Conservation (phyloP, 2,888 invertebrate genomes). For the Stenchaetothrips biformis region DNA sequence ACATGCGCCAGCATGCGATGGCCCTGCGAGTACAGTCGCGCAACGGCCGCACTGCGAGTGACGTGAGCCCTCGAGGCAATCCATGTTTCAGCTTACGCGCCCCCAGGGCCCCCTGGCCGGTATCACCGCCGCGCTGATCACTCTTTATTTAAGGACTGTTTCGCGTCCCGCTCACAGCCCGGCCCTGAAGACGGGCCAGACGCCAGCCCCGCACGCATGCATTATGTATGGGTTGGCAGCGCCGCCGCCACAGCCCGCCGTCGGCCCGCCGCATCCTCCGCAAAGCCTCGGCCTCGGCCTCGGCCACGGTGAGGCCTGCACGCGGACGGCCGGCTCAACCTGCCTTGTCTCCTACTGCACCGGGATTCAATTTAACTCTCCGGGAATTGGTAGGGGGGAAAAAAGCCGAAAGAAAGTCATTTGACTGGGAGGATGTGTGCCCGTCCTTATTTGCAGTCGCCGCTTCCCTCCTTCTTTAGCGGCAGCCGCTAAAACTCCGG, state of each 20-base stretch:
- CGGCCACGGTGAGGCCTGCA: neutral
- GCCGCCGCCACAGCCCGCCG: neutral
- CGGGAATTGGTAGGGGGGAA: too few relatives aligned
- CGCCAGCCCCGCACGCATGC: neutral
- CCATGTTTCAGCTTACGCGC: neutral
- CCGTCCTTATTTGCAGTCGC: neutral
- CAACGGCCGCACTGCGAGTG: too few relatives aligned
- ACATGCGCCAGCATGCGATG: too few relatives aligned
- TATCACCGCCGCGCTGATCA: neutral
- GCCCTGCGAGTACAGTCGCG: too few relatives aligned
- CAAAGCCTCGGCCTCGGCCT: neutral
- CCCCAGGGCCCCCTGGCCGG: too few relatives aligned
- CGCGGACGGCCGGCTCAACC: neutral
- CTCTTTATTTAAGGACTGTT: constrained; percentile 24
- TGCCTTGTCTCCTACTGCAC: too few relatives aligned
- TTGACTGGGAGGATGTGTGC: too few relatives aligned
- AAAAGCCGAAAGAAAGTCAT: too few relatives aligned
- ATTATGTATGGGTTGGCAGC: constrained; percentile 1
- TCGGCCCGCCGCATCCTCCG: too few relatives aligned
- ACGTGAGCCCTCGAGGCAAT: neutral
- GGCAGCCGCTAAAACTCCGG: neutral
- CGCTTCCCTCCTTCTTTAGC: neutral
- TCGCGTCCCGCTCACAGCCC: neutral
- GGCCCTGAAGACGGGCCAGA: neutral
- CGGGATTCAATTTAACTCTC: too few relatives aligned